phyloP scores from a whole-genome alignment of 2,888 invertebrate genomes.

The Abrostola tripartita region DNA sequence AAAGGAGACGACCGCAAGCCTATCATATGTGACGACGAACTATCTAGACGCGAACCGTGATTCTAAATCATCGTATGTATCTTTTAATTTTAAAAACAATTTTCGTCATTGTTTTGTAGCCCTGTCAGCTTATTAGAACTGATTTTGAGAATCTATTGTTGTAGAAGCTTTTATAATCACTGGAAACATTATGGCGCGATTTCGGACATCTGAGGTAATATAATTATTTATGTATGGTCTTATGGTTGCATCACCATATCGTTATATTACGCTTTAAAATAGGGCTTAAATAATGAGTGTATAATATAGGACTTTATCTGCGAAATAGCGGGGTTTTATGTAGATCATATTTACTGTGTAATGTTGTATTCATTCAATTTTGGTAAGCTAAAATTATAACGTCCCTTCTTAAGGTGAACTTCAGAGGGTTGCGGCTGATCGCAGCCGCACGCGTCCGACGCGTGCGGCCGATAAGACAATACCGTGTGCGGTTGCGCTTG shows the following conservation, averaged over 20 bases:
- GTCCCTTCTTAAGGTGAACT: neutral
- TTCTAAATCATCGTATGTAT: constrained; percentile 59
- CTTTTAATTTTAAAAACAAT: neutral
- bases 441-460: no score
- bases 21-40: constrained; percentile 83
- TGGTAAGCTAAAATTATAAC: constrained; percentile 13
- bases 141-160: constrained; percentile 23
- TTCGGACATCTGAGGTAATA: constrained; percentile 19
- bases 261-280: constrained; percentile 23
- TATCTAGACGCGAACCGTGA: constrained; percentile 80
- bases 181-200: constrained; percentile 28
- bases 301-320: constrained; percentile 18
- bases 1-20: constrained; percentile 83
- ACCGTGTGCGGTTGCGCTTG: no score
- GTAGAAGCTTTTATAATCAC: constrained; percentile 11
- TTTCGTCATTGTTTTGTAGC: constrained; percentile 15
- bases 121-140: constrained; percentile 30
- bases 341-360: constrained; percentile 14
- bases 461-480: no score
- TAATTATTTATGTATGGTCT: neutral
- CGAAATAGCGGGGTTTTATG: constrained; percentile 5
- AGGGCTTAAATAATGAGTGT: constrained; percentile 31
- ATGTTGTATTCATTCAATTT: constrained; percentile 16
- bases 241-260: constrained; percentile 21
- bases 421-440: no score